These are phyloP conservation scores for Palaemon carinicauda DNA, from an alignment of 1,140 invertebrate genomes.

Conservation along the genomic window DNA sequence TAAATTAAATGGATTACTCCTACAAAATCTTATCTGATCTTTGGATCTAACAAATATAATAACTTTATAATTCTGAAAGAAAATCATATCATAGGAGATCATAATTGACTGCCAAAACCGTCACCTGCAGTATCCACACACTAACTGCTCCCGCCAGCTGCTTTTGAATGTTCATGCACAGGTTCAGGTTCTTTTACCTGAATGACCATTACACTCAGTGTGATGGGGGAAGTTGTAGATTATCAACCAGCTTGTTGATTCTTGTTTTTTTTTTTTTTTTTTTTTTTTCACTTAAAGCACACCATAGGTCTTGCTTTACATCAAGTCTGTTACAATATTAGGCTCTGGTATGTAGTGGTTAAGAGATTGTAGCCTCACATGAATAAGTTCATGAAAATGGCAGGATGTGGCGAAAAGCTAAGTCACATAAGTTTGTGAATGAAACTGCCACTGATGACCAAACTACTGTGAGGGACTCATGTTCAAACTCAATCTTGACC, in stretches of 20 bases:
- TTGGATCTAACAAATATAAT: too few relatives aligned
- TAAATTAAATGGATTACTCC: background rate
- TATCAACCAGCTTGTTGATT: constrained; percentile 18
- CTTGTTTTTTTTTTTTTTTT: constrained; percentile 16
- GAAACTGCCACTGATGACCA: constrained; percentile 26
- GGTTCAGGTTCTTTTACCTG: background rate
- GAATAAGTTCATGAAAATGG: constrained; percentile 29
- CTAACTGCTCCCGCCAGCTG: background rate
- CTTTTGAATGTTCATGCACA: background rate
- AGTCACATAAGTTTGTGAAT: constrained; percentile 17
- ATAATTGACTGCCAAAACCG: too few relatives aligned
- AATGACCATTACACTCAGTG: constrained; percentile 15
- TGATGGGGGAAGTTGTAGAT: background rate
- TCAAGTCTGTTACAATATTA: too few relatives aligned
- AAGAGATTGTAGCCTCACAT: constrained; percentile 29
- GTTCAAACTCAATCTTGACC: background rate
- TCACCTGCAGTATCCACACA: background rate
- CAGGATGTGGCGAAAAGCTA: background rate
- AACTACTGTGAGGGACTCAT: constrained; percentile 1
- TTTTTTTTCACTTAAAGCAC: constrained; percentile 7
- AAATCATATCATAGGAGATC: too few relatives aligned
- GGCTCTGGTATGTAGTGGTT: background rate
- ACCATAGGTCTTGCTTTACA: background rate
- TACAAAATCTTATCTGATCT: background rate
- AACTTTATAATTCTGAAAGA: background rate